Conservation (phyloP, 2,797 vertebrate species). For the Schizopygopsis malacanthus region DNA sequence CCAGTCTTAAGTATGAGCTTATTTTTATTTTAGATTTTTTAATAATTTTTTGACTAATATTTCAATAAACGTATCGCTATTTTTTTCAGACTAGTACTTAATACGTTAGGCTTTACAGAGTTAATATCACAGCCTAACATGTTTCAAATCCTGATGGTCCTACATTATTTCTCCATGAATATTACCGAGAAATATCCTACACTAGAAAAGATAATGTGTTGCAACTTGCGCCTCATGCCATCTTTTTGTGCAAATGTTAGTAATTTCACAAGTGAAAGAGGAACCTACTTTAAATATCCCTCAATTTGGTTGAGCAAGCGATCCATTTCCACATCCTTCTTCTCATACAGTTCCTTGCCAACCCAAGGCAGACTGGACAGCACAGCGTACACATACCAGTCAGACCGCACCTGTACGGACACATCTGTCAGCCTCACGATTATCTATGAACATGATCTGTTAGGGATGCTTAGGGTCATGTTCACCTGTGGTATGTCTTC, state of each 20-base stretch:
- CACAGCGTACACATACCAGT: constrained; percentile 96
- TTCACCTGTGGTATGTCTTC: constrained; percentile 95
- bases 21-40: too few species aligned
- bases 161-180: not conserved
- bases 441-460: not conserved
- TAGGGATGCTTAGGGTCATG: not conserved
- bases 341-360: constrained; percentile 97
- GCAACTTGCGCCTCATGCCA: not conserved
- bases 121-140: not conserved
- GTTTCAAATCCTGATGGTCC: not conserved
- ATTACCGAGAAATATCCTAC: not conserved
- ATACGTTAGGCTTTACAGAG: not conserved
- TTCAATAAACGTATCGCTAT: not conserved
- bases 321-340: constrained; percentile 98
- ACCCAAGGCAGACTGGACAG: constrained; percentile 97
- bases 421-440: not conserved
- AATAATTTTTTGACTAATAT: not conserved
- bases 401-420: constrained; percentile 86
- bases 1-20: not conserved
- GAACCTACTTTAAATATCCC: constrained; percentile 91
- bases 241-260: not conserved
- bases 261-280: not conserved
- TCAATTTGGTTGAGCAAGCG: constrained; percentile 93
- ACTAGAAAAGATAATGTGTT: not conserved
- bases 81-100: not conserved